Evolutionary conservation across 2,113 vertebrate genomes (phyloP).

Genomic region (Etheostoma spectabile): DNA sequence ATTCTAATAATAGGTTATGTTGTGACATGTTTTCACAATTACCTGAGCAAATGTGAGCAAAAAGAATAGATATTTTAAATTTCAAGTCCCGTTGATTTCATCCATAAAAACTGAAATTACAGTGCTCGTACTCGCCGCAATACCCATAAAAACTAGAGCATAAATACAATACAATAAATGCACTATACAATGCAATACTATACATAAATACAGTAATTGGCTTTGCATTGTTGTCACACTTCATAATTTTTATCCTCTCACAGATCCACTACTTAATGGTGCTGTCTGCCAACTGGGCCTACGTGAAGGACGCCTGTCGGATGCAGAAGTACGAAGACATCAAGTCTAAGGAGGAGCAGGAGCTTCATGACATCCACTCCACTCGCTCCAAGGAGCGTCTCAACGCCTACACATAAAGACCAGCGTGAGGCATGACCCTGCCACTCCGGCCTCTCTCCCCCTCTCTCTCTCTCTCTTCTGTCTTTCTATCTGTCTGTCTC

Average conservation of each 20-base stretch:
- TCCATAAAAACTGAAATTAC: too few relatives aligned
- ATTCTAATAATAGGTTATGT: background rate
- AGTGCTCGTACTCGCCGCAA: too few relatives aligned
- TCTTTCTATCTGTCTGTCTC: conserved; percentile 68
- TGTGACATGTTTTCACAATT: background rate
- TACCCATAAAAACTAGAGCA: too few relatives aligned
- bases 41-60: background rate
- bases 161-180: too few relatives aligned
- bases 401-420: conserved; percentile 97
- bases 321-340: conserved; percentile 99
- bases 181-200: too few relatives aligned
- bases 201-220: too few relatives aligned
- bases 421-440: conserved; percentile 68
- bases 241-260: background rate
- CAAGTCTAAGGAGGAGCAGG: conserved; percentile 99
- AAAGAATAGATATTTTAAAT: background rate
- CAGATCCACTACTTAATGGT: conserved; percentile 99
- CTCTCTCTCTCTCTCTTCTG: conserved; percentile 57
- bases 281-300: conserved; percentile 98
- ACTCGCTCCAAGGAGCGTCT: conserved; percentile 99
- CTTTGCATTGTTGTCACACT: background rate
- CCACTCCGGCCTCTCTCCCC: conserved; percentile 66
- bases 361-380: conserved; percentile 99
- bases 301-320: conserved; percentile 98
- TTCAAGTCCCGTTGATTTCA: too few relatives aligned